phyloP scores from a whole-genome alignment of 2,888 invertebrate genomes.

The Caenorhabditis sp. region DNA sequence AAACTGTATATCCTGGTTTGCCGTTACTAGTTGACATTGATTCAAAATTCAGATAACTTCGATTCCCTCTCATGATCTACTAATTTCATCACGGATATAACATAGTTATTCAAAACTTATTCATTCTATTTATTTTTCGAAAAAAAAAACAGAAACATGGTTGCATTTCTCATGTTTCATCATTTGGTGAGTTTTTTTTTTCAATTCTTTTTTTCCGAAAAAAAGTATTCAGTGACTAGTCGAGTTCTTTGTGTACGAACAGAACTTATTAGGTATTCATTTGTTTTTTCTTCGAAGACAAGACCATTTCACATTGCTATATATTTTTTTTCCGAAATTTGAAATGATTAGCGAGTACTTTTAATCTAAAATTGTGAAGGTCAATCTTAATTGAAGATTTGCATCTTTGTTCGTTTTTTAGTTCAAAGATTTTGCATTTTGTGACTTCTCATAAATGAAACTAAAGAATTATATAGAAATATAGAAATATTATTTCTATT shows the following conservation, averaged over 20 bases:
- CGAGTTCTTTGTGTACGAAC: not conserved
- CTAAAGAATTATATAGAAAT: too few species aligned
- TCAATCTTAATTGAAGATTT: too few species aligned
- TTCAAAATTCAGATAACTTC: not conserved
- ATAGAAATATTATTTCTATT: too few species aligned
- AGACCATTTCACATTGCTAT: not conserved
- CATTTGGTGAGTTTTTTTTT: not conserved
- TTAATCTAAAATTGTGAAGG: too few species aligned
- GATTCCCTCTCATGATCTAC: not conserved
- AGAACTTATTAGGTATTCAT: not conserved
- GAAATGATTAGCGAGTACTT: too few species aligned
- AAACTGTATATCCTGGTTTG: not conserved
- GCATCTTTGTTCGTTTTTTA: too few species aligned
- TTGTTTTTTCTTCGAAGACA: not conserved
- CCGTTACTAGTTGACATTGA: not conserved
- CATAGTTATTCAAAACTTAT: not conserved
- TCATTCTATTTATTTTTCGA: not conserved
- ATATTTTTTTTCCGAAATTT: not conserved
- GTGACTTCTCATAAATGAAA: too few species aligned
- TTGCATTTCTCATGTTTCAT: not conserved
- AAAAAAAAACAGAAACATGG: not conserved
- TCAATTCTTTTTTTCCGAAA: not conserved
- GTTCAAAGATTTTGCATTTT: too few species aligned
- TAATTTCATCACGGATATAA: not conserved
- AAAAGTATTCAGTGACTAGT: not conserved